phyloP scores from a whole-genome alignment of 2,113 vertebrate genomes.

The Rousettus leschenaultii region DNA sequence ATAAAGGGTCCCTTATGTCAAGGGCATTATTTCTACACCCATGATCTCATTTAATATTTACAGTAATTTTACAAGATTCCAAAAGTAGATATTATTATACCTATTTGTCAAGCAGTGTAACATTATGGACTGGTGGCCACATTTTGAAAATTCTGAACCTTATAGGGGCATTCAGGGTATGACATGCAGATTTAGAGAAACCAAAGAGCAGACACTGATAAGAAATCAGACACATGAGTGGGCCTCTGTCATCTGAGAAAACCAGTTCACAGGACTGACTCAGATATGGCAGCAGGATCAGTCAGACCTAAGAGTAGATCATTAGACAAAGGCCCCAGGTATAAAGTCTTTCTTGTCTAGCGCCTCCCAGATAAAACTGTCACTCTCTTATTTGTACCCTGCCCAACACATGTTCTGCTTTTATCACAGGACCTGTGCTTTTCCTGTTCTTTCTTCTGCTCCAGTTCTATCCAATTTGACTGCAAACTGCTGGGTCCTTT shows the following conservation, averaged over 20 bases:
- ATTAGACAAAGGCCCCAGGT: background rate
- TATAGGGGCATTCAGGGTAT: background rate
- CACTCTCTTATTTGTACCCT: background rate
- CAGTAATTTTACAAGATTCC: background rate
- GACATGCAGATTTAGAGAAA: background rate
- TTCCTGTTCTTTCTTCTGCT: background rate
- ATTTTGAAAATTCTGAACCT: slow-evolving; percentile 24
- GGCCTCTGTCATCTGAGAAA: background rate
- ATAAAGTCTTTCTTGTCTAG: background rate
- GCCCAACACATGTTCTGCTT: background rate
- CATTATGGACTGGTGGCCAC: background rate
- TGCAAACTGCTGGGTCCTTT: background rate
- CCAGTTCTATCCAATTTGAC: background rate
- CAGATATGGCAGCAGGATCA: background rate
- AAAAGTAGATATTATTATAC: background rate
- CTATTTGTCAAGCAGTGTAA: background rate
- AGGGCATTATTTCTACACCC: background rate
- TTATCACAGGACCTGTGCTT: background rate
- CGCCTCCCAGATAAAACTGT: background rate
- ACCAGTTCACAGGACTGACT: background rate
- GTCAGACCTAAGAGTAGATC: background rate
- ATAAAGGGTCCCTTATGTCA: background rate
- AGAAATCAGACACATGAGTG: background rate
- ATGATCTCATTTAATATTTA: slow-evolving; percentile 15
- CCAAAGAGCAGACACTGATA: background rate